Conservation (phyloP, 2,888 invertebrate genomes). For the Drosophila pseudotakahashii region DNA sequence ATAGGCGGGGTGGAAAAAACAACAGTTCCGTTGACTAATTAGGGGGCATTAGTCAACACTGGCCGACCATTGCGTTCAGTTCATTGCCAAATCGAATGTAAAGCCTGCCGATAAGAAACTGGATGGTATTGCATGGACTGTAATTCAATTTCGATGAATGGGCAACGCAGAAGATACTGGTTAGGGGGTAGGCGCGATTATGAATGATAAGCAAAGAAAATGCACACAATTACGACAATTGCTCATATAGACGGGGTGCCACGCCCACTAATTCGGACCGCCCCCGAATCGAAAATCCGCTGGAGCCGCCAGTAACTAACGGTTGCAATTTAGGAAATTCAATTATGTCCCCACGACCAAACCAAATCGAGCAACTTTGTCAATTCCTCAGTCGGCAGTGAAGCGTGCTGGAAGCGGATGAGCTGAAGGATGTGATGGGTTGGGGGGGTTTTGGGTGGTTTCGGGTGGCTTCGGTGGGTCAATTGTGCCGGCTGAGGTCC, state of each 20-base stretch:
- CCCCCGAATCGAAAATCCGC: slow-evolving; percentile 4
- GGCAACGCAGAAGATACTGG: too few species aligned
- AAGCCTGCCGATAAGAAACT: slow-evolving; percentile 59
- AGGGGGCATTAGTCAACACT: slow-evolving; percentile 64
- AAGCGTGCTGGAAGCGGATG: slow-evolving; percentile 60
- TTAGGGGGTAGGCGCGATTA: slow-evolving; percentile 55
- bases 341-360: slow-evolving; percentile 58
- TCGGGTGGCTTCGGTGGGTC: slow-evolving; percentile 16
- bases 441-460: background rate
- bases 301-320: slow-evolving; percentile 31
- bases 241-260: slow-evolving; percentile 47
- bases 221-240: slow-evolving; percentile 72
- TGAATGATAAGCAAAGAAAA: slow-evolving; percentile 72
- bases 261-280: slow-evolving; percentile 25
- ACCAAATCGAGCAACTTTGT: slow-evolving; percentile 59
- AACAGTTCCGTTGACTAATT: slow-evolving; percentile 60
- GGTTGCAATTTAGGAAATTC: slow-evolving; percentile 62
- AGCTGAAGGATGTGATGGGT: slow-evolving; percentile 36
- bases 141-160: slow-evolving; percentile 26
- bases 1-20: slow-evolving; percentile 43
- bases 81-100: slow-evolving; percentile 66
- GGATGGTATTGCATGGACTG: slow-evolving; percentile 17
- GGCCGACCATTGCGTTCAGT: slow-evolving; percentile 22
- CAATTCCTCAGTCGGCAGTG: slow-evolving; percentile 61
- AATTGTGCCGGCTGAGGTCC: slow-evolving; percentile 32